Percentiles rank a stretch among this genome's conserved stretches.
phyloP scores from a whole-genome alignment of 2,888 invertebrate genomes.

The Pheosia tremula region DNA sequence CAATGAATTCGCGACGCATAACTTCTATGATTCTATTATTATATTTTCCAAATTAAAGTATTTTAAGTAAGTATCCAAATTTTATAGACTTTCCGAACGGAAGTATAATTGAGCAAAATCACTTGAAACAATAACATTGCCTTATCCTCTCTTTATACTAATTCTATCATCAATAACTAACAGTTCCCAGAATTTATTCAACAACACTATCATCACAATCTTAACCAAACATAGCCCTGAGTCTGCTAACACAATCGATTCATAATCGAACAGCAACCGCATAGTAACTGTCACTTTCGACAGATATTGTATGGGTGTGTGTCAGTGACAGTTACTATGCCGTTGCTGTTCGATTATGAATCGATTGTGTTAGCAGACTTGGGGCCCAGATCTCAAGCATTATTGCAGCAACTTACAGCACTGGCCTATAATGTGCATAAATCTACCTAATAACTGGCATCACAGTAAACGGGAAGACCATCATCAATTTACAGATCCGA shows the following conservation, averaged over 20 bases:
- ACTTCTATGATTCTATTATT: too few species aligned
- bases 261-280: too few species aligned
- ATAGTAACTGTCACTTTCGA: too few species aligned
- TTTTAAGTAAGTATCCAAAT: background rate
- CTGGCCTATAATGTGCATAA: background rate
- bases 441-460: background rate
- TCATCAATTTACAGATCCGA: conserved; percentile 2
- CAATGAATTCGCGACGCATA: too few species aligned
- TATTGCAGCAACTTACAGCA: background rate
- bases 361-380: too few species aligned
- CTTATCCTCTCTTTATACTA: background rate
- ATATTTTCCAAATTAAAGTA: background rate
- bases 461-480: conserved; percentile 1
- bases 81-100: background rate
- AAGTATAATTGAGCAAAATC: background rate
- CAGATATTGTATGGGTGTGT: too few species aligned
- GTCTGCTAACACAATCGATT: too few species aligned
- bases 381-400: background rate
- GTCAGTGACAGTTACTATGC: too few species aligned
- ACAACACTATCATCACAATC: background rate
- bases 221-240: background rate
- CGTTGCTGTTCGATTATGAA: too few species aligned
- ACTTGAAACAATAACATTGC: background rate
- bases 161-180: background rate
- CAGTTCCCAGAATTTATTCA: background rate